Conservation (phyloP, 2,113 vertebrate species). For the Mustelus asterias region DNA sequence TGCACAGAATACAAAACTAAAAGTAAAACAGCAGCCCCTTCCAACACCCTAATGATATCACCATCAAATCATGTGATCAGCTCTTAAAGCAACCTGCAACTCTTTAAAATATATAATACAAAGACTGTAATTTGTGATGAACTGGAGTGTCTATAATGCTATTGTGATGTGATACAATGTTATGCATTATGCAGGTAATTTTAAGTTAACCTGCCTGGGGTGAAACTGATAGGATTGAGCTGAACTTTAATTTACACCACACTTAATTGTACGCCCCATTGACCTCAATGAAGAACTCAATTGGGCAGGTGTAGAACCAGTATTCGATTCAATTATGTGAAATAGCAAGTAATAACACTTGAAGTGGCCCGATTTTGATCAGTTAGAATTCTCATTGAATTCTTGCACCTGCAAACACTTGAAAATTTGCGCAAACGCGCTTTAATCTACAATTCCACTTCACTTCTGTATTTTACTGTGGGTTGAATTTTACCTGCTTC, state of each 20-base stretch:
- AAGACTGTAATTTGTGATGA: background rate
- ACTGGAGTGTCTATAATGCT: background rate
- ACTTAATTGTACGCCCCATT: background rate
- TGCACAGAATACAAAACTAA: too few relatives aligned
- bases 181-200: background rate
- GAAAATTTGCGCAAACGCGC: background rate
- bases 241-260: background rate
- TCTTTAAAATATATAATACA: background rate
- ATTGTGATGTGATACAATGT: background rate
- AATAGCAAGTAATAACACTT: background rate
- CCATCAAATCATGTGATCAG: too few relatives aligned
- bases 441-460: background rate
- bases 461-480: background rate
- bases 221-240: background rate
- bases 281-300: background rate
- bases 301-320: background rate
- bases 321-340: background rate
- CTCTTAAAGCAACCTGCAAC: too few relatives aligned
- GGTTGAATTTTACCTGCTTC: too few relatives aligned
- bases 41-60: too few relatives aligned
- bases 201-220: background rate
- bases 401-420: background rate
- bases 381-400: background rate
- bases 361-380: background rate
- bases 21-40: too few relatives aligned